A percentile compares a stretch with the other conserved stretches of the same genome.
Evolutionary conservation across 2,113 vertebrate genomes (phyloP).

Genomic region (Thamnophis sirtalis): DNA sequence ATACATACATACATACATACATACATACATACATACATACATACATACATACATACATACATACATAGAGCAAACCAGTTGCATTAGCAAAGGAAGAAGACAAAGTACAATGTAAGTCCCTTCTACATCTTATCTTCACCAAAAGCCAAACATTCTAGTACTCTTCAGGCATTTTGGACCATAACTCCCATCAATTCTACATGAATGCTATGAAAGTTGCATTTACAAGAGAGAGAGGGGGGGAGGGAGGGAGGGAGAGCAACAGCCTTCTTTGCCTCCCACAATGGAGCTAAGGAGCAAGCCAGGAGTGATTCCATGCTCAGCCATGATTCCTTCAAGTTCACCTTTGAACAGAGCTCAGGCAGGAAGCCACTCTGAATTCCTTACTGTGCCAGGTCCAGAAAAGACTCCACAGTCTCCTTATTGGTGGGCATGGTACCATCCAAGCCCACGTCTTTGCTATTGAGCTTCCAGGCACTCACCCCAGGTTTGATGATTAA

Average conservation of each 20-base stretch:
- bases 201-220: no score
- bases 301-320: not conserved
- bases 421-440: slow-evolving; percentile 71
- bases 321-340: not conserved
- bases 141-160: not conserved
- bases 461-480: slow-evolving; percentile 79
- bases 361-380: not conserved
- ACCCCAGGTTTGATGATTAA: slow-evolving; percentile 88
- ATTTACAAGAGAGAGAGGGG: no score
- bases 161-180: not conserved
- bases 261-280: not conserved
- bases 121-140: not conserved
- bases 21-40: no score
- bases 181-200: not conserved
- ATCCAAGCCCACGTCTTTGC: slow-evolving; percentile 71
- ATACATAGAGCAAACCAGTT: not conserved
- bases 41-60: no score
- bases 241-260: rapidly evolving
- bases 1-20: no score
- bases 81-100: not conserved
- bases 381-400: slow-evolving; percentile 86
- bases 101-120: not conserved
- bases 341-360: no score
- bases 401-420: slow-evolving; percentile 89
- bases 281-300: no score